Base-by-base conservation (phyloP, 1,140 invertebrate species). In the Ceratina calcarata region DNA sequence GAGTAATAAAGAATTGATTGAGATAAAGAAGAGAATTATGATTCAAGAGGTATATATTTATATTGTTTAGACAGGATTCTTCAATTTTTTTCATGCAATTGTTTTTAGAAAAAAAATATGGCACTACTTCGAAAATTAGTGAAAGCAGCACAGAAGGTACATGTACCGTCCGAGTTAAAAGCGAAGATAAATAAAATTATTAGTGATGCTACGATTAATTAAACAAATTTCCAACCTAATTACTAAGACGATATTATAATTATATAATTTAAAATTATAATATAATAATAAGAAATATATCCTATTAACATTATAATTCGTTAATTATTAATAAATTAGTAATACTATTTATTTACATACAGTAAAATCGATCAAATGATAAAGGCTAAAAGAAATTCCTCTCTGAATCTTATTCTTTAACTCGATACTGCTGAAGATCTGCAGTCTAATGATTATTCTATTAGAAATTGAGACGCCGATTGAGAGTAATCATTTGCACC, bases 21-120 rank as follows among this genome's bases (percentile, higher is more conserved):
- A 69, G 8, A 60, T 89, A 18, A 69, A 51, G 4, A 74, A 49
- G 0, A 58, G 60, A 45, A 81, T 86, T 13, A 20, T 27, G 10
- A 51, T 71, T 32, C 72, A 83, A 73, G 74, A 86, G 60, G 84
- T 83, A 85, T 20, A 24, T 16, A 62, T 79, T 65, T 79, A 32
- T 32, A 32, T 32, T 32, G 27, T 32, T 32, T 4, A 32, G 27
- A 32, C 27, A 32, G 27, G 27, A 32, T 32, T 32, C 27, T 32
- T 32, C 4, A 32, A 32, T 32, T 4, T 32, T 32, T 32, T 32
- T 2, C 27, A 32, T 32, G 27, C 27, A 32, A 13, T 24, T 18
- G 13, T 80, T 86, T 62, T 24, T 15, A 89, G 87, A 79, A 88
- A 45, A 87, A 82, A 27, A 88, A 87, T 53, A 60, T 24, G 18